Evolutionary conservation across 2,113 vertebrate species (phyloP), one percentile per base, ranked within the genome.

Genomic region (Tyto alba): DNA sequence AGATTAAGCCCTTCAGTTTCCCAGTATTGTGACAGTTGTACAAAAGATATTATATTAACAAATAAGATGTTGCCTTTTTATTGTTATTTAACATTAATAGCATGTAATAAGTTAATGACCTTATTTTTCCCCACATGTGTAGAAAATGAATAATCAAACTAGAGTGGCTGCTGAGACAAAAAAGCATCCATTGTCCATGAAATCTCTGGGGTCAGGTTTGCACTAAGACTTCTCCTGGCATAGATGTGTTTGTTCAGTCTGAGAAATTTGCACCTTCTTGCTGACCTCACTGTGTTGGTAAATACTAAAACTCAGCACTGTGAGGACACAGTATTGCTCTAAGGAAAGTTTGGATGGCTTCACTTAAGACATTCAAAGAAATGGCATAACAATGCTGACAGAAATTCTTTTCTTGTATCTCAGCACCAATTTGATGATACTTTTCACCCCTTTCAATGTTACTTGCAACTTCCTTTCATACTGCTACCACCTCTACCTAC

Each of bases 1-100:
- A 98, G 87, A 85, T 72, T 73, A 89, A 84, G 55, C 56, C 69
- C 67, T 78, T 85, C 68, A 66, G 55, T 85, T 89, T 86, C 80
- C 83, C 36, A 62, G 53, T 55, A 53, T 52, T 66, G 81, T 93
- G 84, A 66, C 85, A 95, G 52, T 60, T 95, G 85, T 84, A 95
- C 76, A 88, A 93, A 96, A 92, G 57, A 57, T 38, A 82, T 62
- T 43, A 12, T 63, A 91, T 82, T 82, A 91, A 94, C 57, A 86
- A 96, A 91, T 63, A 47, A 95, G 13, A 22, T 62, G 34, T 50
- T 76, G 20, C 7, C 77, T 89, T 96, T 86, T 81, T 64, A 48
- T 91, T 80, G n/a, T 36, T 93, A 30, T 71, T 95, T 95, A 91
- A 82, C 55, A 83, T 59, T 89, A 93, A 47, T 87, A 91, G 11